These are phyloP conservation scores for Argyrosomus japonicus DNA, from an alignment of 2,113 vertebrate species.

Conservation along the genomic window DNA sequence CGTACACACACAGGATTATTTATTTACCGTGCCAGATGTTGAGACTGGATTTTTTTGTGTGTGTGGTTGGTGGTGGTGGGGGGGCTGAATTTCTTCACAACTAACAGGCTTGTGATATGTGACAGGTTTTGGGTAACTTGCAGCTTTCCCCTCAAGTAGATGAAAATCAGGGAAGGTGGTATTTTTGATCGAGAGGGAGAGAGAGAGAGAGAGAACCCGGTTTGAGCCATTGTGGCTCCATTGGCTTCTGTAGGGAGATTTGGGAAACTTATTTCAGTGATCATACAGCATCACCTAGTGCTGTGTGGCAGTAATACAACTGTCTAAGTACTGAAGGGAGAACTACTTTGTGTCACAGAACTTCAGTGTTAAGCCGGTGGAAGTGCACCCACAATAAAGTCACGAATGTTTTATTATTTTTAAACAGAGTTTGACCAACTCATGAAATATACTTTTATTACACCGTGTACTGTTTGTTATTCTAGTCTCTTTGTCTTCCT, in stretches of 20 bases:
- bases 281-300: slow-evolving; percentile 86
- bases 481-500: background rate
- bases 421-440: background rate
- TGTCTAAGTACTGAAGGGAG: background rate
- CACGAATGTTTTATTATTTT: background rate
- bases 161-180: slow-evolving; percentile 60
- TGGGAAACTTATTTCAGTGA: slow-evolving; percentile 74
- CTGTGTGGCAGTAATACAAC: slow-evolving; percentile 69
- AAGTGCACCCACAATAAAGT: background rate
- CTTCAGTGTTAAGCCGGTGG: background rate
- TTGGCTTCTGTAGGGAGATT: slow-evolving; percentile 39
- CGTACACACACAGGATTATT: slow-evolving; percentile 73
- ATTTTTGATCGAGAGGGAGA: slow-evolving; percentile 18
- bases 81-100: slow-evolving; percentile 71
- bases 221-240: slow-evolving; percentile 47
- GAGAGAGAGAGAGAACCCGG: slow-evolving; percentile 29
- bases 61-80: slow-evolving; percentile 32
- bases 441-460: background rate
- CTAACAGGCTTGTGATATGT: slow-evolving; percentile 81
- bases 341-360: background rate
- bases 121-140: slow-evolving; percentile 79
- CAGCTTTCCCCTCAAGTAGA: slow-evolving; percentile 71
- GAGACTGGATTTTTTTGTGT: slow-evolving; percentile 68
- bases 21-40: slow-evolving; percentile 82
- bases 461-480: background rate